phyloP scores from a whole-genome alignment of 1,140 invertebrate species.

The Anastatus disparis region DNA sequence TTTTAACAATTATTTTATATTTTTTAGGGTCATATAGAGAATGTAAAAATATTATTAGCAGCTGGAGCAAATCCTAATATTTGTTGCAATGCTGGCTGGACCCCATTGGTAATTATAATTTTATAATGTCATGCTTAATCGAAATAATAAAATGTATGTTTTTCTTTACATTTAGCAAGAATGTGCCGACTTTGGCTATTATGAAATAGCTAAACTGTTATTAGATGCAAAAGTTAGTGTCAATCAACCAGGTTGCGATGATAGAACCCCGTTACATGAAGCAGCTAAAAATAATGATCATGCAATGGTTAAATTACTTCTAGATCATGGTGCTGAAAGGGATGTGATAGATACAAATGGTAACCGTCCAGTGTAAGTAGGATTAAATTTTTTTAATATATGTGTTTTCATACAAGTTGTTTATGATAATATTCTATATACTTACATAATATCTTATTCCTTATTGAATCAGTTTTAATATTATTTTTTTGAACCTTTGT shows the following conservation, averaged over 20 bases:
- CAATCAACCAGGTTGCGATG: constrained; percentile 73
- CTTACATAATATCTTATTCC: no score
- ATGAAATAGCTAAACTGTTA: constrained; percentile 71
- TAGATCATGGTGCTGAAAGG: constrained; percentile 71
- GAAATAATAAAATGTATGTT: not conserved
- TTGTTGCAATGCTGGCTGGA: constrained; percentile 81
- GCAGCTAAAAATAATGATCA: constrained; percentile 67
- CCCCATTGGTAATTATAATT: constrained; percentile 70
- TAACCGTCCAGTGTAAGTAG: constrained; percentile 68
- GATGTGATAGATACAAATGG: constrained; percentile 67
- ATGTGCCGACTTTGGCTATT: constrained; percentile 71
- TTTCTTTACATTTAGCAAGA: constrained; percentile 69
- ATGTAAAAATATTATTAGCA: constrained; percentile 68
- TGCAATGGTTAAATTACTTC: constrained; percentile 70
- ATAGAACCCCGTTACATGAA: constrained; percentile 78
- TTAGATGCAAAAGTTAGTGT: constrained; percentile 73
- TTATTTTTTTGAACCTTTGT: not conserved
- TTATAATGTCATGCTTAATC: not conserved
- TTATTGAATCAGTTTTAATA: not conserved
- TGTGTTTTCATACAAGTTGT: no score
- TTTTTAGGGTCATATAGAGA: constrained; percentile 66
- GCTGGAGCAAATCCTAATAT: constrained; percentile 77
- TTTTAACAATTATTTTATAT: constrained; percentile 30
- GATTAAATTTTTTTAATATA: constrained; percentile 1
- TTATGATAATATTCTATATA: no score